Evolutionary conservation across 2,888 invertebrate species (phyloP).

Genomic region (Machimus atricapillus): DNA sequence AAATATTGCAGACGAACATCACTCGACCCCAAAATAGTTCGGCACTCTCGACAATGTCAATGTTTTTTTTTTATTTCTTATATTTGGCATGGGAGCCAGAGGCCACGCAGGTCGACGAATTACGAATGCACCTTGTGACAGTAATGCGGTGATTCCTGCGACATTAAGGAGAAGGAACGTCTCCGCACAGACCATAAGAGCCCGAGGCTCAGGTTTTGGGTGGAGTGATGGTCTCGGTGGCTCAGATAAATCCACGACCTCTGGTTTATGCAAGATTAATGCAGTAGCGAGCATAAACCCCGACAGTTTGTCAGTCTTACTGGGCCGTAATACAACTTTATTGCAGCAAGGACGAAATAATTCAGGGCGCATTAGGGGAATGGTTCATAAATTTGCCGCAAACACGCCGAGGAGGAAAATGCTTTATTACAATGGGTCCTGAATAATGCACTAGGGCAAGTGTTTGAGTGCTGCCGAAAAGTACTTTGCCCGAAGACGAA

Average conservation of each 20-base stretch:
- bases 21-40: background rate
- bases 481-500: background rate
- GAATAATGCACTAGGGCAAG: slow-evolving; percentile 52
- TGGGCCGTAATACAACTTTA: slow-evolving; percentile 47
- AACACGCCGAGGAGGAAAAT: slow-evolving; percentile 48
- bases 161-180: background rate
- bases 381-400: slow-evolving; percentile 47
- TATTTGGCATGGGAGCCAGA: background rate
- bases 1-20: background rate
- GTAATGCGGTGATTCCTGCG: slow-evolving; percentile 32
- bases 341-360: slow-evolving; percentile 48
- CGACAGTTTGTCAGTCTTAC: slow-evolving; percentile 48
- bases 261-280: slow-evolving; percentile 48
- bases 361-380: slow-evolving; percentile 48
- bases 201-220: background rate
- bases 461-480: slow-evolving; percentile 49
- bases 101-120: background rate
- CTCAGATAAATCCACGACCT: slow-evolving; percentile 36
- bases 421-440: slow-evolving; percentile 52
- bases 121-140: background rate
- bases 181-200: background rate
- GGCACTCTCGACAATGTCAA: background rate
- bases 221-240: background rate
- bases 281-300: slow-evolving; percentile 42
- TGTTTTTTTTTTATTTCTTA: background rate